Evolutionary conservation across 2,888 invertebrate species (phyloP).

Genomic region (Epistrophe grossulariae): DNA sequence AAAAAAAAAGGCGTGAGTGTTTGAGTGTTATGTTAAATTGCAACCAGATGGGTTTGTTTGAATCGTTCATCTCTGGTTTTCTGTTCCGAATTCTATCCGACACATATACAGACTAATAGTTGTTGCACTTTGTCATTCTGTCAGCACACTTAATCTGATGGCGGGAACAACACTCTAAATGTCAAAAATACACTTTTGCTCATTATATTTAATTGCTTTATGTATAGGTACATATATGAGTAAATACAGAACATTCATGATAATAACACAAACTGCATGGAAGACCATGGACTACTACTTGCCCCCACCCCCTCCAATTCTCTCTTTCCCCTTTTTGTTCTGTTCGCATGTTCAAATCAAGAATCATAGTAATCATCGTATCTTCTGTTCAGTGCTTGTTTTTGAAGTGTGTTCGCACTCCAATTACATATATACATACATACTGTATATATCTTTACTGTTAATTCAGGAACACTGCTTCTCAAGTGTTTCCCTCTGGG

Average conservation of each 20-base stretch:
- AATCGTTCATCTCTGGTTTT: constrained; percentile 25
- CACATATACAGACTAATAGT: constrained; percentile 55
- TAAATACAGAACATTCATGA: constrained; percentile 35
- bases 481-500: constrained; percentile 54
- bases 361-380: constrained; percentile 34
- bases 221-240: constrained; percentile 26
- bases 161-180: constrained; percentile 59
- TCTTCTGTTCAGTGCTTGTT: constrained; percentile 36
- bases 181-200: constrained; percentile 73
- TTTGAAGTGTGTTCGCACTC: constrained; percentile 63
- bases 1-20: not conserved
- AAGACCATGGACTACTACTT: constrained; percentile 17
- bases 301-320: not conserved
- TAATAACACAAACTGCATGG: constrained; percentile 9
- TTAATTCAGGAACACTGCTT: constrained; percentile 61
- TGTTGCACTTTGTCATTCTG: constrained; percentile 70
- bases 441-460: constrained; percentile 43
- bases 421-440: constrained; percentile 37
- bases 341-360: constrained; percentile 15
- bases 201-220: constrained; percentile 76
- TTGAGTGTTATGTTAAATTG: constrained; percentile 31
- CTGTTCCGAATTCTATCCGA: constrained; percentile 48
- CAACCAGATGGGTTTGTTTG: constrained; percentile 54
- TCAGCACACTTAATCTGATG: constrained; percentile 50
- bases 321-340: not conserved